Conservation (phyloP, 1,140 invertebrate species). For the Drosophila pseudoobscura region DNA sequence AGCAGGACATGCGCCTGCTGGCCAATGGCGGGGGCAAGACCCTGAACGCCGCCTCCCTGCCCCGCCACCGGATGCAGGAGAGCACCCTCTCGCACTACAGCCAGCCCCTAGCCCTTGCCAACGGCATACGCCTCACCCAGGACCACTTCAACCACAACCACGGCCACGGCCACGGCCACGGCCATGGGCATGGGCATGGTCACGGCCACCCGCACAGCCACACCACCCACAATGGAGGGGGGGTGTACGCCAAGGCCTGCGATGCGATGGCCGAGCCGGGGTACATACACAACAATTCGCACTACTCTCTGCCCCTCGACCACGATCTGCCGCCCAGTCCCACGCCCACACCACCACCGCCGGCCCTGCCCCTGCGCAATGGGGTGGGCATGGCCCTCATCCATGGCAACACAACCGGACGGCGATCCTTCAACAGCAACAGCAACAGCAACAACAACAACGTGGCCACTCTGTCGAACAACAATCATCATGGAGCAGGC, state of each 20-base stretch:
- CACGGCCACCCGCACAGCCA: slow-evolving; percentile 1
- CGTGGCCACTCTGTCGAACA: slow-evolving; percentile 65
- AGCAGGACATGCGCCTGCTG: slow-evolving; percentile 74
- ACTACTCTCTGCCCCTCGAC: slow-evolving; percentile 78
- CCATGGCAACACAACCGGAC: slow-evolving; percentile 69
- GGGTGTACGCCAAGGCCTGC: slow-evolving; percentile 69
- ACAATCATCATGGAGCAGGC: slow-evolving; percentile 51
- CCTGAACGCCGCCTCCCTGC: slow-evolving; percentile 53
- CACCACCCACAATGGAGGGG: slow-evolving; percentile 63
- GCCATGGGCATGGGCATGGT: slow-evolving; percentile 18
- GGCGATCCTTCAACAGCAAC: slow-evolving; percentile 71
- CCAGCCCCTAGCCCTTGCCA: slow-evolving; percentile 74
- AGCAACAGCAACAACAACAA: slow-evolving; percentile 70
- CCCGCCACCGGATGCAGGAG: slow-evolving; percentile 57
- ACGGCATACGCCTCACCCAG: slow-evolving; percentile 73
- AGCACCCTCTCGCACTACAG: slow-evolving; percentile 76
- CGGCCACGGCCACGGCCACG: slow-evolving; percentile 42
- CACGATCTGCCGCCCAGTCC: slow-evolving; percentile 70
- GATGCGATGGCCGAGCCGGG: slow-evolving; percentile 65
- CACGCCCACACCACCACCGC: slow-evolving; percentile 74
- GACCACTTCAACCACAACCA: slow-evolving; percentile 79
- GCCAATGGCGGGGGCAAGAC: slow-evolving; percentile 58
- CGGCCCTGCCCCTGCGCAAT: slow-evolving; percentile 74
- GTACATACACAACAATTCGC: slow-evolving; percentile 80
- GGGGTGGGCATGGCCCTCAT: slow-evolving; percentile 69